Evolutionary conservation across 2,888 invertebrate genomes (phyloP).

Genomic region (Acleris holmiana): DNA sequence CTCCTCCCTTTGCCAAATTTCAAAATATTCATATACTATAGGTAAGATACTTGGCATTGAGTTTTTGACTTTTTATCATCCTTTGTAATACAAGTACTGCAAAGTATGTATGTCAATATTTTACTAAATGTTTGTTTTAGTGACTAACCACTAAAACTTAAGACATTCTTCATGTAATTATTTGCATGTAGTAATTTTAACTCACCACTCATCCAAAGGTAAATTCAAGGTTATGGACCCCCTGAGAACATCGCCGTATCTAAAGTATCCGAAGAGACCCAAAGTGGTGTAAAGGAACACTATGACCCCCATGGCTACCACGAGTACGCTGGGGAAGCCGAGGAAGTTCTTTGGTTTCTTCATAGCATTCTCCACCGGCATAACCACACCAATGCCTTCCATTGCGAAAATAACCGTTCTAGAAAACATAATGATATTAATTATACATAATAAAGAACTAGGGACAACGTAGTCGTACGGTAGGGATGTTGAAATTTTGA

Average conservation of each 20-base stretch:
- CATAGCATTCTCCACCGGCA: conserved; percentile 98
- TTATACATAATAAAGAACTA: conserved; percentile 18
- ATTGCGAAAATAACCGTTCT: conserved; percentile 98
- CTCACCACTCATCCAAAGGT: conserved; percentile 87
- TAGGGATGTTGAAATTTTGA: conserved; percentile 6
- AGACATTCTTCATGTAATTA: neutral
- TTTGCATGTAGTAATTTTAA: too few species aligned
- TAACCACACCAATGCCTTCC: conserved; percentile 96
- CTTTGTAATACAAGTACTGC: too few species aligned
- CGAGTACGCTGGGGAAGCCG: conserved; percentile 92
- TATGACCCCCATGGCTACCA: conserved; percentile 93
- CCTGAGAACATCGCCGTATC: conserved; percentile 89
- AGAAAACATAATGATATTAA: conserved; percentile 42
- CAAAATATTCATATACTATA: too few species aligned
- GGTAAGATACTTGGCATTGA: too few species aligned
- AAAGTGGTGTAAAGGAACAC: conserved; percentile 90
- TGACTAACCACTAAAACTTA: neutral
- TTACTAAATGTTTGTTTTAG: too few species aligned
- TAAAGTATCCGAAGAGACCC: conserved; percentile 95
- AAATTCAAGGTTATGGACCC: conserved; percentile 95
- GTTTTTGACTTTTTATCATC: too few species aligned
- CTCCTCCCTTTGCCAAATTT: too few species aligned
- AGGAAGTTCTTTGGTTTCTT: conserved; percentile 91
- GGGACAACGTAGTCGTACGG: conserved; percentile 2
- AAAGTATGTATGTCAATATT: too few species aligned